Base-by-base conservation (phyloP, 2,797 vertebrate genomes). In the Carcharodon carcharias region DNA sequence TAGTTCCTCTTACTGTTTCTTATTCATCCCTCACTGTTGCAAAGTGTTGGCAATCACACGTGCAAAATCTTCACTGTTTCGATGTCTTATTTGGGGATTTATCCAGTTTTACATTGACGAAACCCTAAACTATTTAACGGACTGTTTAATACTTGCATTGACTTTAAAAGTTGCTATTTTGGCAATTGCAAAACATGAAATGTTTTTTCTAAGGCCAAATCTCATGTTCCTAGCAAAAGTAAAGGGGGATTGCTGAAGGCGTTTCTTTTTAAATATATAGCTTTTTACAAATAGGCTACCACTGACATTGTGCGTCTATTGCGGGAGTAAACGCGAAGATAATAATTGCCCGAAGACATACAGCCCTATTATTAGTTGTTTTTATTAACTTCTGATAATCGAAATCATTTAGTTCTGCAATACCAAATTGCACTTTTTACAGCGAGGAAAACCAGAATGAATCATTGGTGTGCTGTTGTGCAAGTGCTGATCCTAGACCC, bases 401-500 rank as follows among this genome's bases (percentile, higher is more conserved):
- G 91, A 58, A 91, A 61, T 35, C 14, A 61, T 61, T 91, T 61
- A 91, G 88, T 61, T 61, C n/a, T 67, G 23, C 7, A 93, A 93
- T 45, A 45, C 18, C 58, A 26, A 61, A 40, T 45, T 45, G 45
- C 0, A 67, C n/a, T 67, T 67, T 67, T 23, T 45, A 26, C n/a
- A 23, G 61, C 61, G 40, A 40, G 35, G 2, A 92, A 92, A 63
- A 7, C 35, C 58, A 93, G 69, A 77, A 95, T 95, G 21, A 95
- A 95, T 77, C 67, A 71, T 50, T 56, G 31, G 31, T n/a, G 14
- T 95, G 9, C 35, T 69, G 92, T 9, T 65, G 28, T 77, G 94
- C 94, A 95, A 95, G 45, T 58, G 69, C 35, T 77, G 50, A 77
- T 77, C 7, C 69, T 56, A 77, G 94, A 95, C 94, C 94, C 50